Percentiles rank a stretch among this genome's conserved stretches.
Evolutionary conservation across 2,797 vertebrate genomes (phyloP).

Genomic region (Enteromius viviparus): DNA sequence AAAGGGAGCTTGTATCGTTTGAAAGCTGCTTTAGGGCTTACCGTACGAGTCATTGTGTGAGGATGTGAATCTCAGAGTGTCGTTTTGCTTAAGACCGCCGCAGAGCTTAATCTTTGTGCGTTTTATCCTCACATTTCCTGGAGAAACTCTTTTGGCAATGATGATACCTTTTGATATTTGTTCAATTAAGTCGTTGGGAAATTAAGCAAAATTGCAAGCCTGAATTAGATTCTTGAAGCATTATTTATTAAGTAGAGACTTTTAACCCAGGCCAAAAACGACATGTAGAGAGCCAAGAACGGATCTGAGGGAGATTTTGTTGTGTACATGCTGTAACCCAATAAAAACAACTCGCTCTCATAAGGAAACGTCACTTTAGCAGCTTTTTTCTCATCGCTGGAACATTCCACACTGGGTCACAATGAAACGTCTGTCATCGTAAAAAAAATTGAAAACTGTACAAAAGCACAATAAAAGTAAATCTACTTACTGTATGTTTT

Average conservation of each 20-base stretch:
- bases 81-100: constrained; percentile 14
- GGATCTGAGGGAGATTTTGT: constrained; percentile 27
- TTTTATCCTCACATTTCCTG: constrained; percentile 19
- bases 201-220: constrained; percentile 23
- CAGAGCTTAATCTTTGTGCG: constrained; percentile 8
- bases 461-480: constrained; percentile 1
- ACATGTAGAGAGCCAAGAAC: constrained; percentile 26
- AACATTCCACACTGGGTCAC: not conserved
- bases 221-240: constrained; percentile 21
- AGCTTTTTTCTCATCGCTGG: not conserved
- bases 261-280: constrained; percentile 38
- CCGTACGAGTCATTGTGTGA: constrained; percentile 15
- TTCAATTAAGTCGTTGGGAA: constrained; percentile 13
- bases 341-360: not conserved
- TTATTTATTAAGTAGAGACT: constrained; percentile 18
- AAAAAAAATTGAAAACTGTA: not conserved
- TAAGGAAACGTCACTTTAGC: constrained; percentile 19
- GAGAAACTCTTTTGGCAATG: constrained; percentile 12
- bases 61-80: constrained; percentile 21
- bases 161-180: constrained; percentile 26
- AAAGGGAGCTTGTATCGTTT: constrained; percentile 31
- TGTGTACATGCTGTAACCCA: constrained; percentile 36
- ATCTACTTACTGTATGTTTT: not conserved
- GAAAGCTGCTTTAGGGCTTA: constrained; percentile 44
- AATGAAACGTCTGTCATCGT: not conserved